Evolutionary conservation across 1,140 invertebrate genomes (phyloP), one percentile per base, ranked within the genome.

Genomic region (Drosophila baimaii): DNA sequence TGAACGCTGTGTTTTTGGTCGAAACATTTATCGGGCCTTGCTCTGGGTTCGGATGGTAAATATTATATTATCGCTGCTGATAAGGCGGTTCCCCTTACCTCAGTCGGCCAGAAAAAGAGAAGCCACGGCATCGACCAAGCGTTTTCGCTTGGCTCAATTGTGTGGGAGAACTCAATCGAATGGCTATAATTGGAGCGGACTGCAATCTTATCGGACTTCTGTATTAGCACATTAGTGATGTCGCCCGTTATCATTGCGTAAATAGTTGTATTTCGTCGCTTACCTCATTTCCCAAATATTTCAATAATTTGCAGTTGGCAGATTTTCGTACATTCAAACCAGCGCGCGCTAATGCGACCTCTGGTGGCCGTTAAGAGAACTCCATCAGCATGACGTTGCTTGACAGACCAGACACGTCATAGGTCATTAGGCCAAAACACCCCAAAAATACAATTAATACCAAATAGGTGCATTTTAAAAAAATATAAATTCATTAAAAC

Each of bases 41-140:
- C 29, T 70, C 35, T 25, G 58, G 25, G 73, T 73, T 58, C 29
- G 72, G 69, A 63, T 73, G 49, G 69, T 73, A 74, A 63, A 54
- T 71, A 71, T 58, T 58, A 78, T 71, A 86, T 81, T 85, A 88
- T 86, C 83, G 66, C 37, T 58, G 43, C 83, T 86, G 83, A 86
- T 86, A 86, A 83, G 72, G 43, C 27, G 8, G 12, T 25, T 25
- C 27, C 8, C 35, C 55, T 33, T 17, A 44, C 61, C 49, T 61
- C 19, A 21, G 9, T 8, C 39, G 51, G 21, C 8, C 54, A 23
- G 27, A 27, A 57, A 57, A 52, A 52, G 19, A n/a, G 29, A 12
- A 9, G 8, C 19, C 51, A 21, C 17, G 19, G 52, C 49, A 57
- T 29, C 37, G 49, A 21, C 19, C 19, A 72, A 77, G 35, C 31